Percentiles rank a stretch among this genome's conserved stretches.
These are phyloP conservation scores for Actinostola sp. DNA, from an alignment of 92 coral and sea anemone species.

Conservation along the genomic window DNA sequence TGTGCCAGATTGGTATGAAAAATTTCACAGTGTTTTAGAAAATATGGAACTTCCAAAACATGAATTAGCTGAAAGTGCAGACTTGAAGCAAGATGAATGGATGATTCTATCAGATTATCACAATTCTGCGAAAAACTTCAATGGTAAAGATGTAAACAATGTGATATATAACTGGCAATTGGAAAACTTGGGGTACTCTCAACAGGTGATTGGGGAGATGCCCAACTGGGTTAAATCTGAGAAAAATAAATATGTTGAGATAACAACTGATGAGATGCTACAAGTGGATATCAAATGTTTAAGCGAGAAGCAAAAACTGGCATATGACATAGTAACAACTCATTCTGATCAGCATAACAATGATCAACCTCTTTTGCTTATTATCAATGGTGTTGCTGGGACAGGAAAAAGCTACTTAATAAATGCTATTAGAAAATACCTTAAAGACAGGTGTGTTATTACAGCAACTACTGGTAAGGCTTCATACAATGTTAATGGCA, in stretches of 20 bases:
- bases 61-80: conserved; percentile 18
- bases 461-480: too few relatives aligned
- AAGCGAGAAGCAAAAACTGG: conserved; percentile 36
- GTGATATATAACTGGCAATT: conserved; percentile 33
- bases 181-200: conserved; percentile 29
- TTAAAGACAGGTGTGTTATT: too few relatives aligned
- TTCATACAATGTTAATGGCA: too few relatives aligned
- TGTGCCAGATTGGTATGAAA: conserved; percentile 62
- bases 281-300: conserved; percentile 11
- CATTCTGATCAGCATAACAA: conserved; percentile 25
- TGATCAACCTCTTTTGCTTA: conserved; percentile 23
- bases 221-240: conserved; percentile 52
- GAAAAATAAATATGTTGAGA: conserved; percentile 10
- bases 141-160: not conserved
- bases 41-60: conserved; percentile 8
- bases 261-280: not conserved
- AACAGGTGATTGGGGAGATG: conserved; percentile 50
- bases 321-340: conserved; percentile 28
- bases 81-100: conserved; percentile 61
- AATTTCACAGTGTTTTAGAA: conserved; percentile 34
- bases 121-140: conserved; percentile 14
- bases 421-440: too few relatives aligned
- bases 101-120: conserved; percentile 67
- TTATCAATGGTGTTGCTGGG: conserved; percentile 43
- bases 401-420: too few relatives aligned